phyloP scores from a whole-genome alignment of 2,797 vertebrate genomes.

The Sebastes variabilis region DNA sequence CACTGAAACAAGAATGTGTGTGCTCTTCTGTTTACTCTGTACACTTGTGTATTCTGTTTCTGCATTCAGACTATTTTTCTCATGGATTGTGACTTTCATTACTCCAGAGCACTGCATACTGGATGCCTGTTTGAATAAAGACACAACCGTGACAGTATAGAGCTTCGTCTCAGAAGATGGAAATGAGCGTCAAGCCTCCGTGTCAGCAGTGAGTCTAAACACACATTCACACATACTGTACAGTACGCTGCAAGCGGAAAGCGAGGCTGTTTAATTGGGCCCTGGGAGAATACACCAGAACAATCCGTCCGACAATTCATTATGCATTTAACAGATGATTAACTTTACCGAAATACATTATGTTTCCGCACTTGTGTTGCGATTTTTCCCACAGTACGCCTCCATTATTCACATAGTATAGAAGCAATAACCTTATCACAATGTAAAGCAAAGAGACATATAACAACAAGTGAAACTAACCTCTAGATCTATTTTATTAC shows the following conservation, averaged over 20 bases:
- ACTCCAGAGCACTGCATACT: not conserved
- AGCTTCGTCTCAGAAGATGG: constrained; percentile 42
- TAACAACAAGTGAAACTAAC: not conserved
- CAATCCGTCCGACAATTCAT: constrained; percentile 76
- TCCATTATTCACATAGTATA: constrained; percentile 13
- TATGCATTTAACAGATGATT: constrained; percentile 81
- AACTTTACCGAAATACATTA: constrained; percentile 65
- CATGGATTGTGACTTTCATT: constrained; percentile 20
- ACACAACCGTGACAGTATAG: constrained; percentile 11
- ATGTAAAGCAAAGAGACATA: not conserved
- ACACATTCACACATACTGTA: constrained; percentile 46
- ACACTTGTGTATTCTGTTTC: not conserved
- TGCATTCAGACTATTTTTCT: constrained; percentile 14
- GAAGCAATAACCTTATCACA: constrained; percentile 10
- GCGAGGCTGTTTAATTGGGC: constrained; percentile 78
- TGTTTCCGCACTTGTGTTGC: constrained; percentile 18
- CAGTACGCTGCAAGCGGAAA: constrained; percentile 50
- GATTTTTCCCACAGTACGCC: not conserved
- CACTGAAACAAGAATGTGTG: not conserved
- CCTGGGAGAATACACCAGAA: constrained; percentile 79
- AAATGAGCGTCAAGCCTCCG: constrained; percentile 58
- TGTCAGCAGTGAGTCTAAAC: constrained; percentile 52
- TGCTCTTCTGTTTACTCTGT: not conserved
- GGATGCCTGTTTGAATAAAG: constrained; percentile 27
- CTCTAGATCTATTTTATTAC: not conserved